These are phyloP conservation scores for Aulostomus chinensis DNA, from an alignment of 2,797 vertebrate species.

Conservation along the genomic window DNA sequence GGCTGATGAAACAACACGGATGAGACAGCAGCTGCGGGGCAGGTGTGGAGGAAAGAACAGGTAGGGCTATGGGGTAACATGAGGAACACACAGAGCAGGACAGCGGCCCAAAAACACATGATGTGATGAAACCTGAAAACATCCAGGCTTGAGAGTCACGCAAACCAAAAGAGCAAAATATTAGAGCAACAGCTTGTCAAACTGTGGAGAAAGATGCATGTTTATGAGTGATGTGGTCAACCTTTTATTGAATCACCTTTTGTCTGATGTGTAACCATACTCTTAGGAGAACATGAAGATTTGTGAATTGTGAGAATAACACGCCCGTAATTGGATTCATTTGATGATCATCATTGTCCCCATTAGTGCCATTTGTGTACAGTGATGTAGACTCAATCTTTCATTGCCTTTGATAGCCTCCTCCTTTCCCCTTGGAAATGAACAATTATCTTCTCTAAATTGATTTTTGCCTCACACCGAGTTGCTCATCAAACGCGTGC, in stretches of 20 bases:
- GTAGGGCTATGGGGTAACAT: no score
- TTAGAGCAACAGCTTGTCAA: slow-evolving; percentile 11
- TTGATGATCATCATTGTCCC: slow-evolving; percentile 73
- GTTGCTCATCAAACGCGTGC: slow-evolving; percentile 33
- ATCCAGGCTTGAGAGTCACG: no score
- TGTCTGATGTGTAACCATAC: slow-evolving; percentile 28
- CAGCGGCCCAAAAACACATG: no score
- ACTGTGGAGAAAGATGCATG: slow-evolving; percentile 44
- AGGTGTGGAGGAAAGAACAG: no score
- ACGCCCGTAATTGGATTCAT: slow-evolving; percentile 76
- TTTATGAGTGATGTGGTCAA: slow-evolving; percentile 54
- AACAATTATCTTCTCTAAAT: slow-evolving; percentile 77
- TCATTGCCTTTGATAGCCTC: slow-evolving; percentile 63
- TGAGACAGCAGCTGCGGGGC: no score
- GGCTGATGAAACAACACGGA: no score
- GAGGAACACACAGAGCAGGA: no score
- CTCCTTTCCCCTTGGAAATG: slow-evolving; percentile 64
- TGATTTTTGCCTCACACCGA: slow-evolving; percentile 61
- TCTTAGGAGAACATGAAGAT: slow-evolving; percentile 42
- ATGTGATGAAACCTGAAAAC: no score
- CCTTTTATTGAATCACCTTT: slow-evolving; percentile 41
- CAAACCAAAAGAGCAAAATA: no score
- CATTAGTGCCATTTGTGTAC: slow-evolving; percentile 77
- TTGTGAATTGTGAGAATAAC: slow-evolving; percentile 65
- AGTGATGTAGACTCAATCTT: slow-evolving; percentile 68